These are phyloP conservation scores for Hypomecis atomaria DNA, from an alignment of 2,888 invertebrate species.

Conservation along the genomic window DNA sequence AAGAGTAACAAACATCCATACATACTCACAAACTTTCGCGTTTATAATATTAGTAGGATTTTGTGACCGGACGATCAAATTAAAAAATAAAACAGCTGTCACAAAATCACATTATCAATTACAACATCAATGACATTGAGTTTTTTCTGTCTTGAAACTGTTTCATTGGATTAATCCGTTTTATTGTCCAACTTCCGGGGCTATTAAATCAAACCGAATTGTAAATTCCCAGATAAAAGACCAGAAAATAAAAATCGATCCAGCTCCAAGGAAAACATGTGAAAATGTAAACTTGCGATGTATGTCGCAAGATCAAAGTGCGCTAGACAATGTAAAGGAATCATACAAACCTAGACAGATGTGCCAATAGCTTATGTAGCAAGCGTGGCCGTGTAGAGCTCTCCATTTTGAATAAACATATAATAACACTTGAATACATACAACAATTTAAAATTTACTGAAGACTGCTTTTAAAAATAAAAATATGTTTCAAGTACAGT, in stretches of 20 bases:
- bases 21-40: too few relatives aligned
- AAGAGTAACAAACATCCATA: too few relatives aligned
- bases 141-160: neutral
- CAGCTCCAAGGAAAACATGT: conserved; percentile 39
- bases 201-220: conserved; percentile 21
- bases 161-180: conserved; percentile 8
- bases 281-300: conserved; percentile 37
- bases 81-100: neutral
- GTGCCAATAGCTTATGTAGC: too few relatives aligned
- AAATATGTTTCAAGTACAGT: too few relatives aligned
- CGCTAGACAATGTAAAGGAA: conserved; percentile 42
- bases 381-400: too few relatives aligned
- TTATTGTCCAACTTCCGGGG: conserved; percentile 8
- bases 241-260: conserved; percentile 33
- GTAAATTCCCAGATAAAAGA: conserved; percentile 21
- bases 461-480: too few relatives aligned
- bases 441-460: too few relatives aligned
- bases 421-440: too few relatives aligned
- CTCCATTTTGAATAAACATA: too few relatives aligned
- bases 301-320: conserved; percentile 53
- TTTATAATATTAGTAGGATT: too few relatives aligned
- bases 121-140: conserved; percentile 10
- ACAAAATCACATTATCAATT: neutral
- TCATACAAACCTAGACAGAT: conserved; percentile 7
- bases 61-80: too few relatives aligned